phyloP scores from a whole-genome alignment of 2,113 vertebrate genomes.

The Herpetotheres cachinnans region DNA sequence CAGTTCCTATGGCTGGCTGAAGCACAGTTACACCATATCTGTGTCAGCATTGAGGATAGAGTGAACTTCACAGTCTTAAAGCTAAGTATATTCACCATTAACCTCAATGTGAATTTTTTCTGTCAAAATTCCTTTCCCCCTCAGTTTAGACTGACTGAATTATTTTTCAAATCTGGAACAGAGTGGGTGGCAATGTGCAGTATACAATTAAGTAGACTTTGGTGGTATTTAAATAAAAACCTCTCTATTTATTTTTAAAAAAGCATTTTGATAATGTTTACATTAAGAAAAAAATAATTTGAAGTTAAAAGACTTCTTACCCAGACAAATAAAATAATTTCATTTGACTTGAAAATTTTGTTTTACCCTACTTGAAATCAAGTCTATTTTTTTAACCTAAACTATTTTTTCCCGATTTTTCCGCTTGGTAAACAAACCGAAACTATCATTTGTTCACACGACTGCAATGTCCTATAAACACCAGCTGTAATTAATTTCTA shows the following conservation, averaged over 20 bases:
- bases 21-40: background rate
- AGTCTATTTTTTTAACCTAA: background rate
- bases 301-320: background rate
- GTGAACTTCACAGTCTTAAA: background rate
- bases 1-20: background rate
- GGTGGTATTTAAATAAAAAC: background rate
- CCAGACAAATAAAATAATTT: background rate
- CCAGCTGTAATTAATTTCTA: background rate
- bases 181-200: background rate
- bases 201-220: background rate
- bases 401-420: background rate
- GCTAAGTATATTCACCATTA: background rate
- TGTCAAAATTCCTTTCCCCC: background rate
- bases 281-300: background rate
- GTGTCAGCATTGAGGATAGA: background rate
- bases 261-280: background rate
- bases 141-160: background rate
- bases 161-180: background rate
- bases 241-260: background rate
- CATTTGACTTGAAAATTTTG: background rate
- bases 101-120: background rate
- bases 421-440: background rate
- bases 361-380: background rate
- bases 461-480: background rate
- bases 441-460: background rate